These are phyloP conservation scores for Drosophila bocki DNA, from an alignment of 1,140 invertebrate species.

Conservation along the genomic window DNA sequence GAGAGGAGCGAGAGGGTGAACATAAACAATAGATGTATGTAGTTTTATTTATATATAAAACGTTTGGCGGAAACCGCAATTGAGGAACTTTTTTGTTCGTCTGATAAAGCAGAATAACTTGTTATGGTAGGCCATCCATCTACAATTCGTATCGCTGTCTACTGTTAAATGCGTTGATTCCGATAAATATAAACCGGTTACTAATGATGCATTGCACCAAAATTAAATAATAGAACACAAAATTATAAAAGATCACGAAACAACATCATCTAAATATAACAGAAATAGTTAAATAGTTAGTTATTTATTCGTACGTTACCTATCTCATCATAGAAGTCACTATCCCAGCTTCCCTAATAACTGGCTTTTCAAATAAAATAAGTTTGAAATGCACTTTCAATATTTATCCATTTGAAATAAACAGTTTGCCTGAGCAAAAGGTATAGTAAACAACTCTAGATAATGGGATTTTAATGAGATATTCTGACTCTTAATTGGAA, in stretches of 20 bases:
- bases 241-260: neutral
- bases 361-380: neutral
- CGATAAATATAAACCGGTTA: slow-evolving; percentile 32
- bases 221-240: slow-evolving; percentile 10
- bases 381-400: neutral
- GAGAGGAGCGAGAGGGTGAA: neutral
- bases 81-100: slow-evolving; percentile 27
- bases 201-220: slow-evolving; percentile 25
- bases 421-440: neutral
- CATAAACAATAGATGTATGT: slow-evolving; percentile 46
- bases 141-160: slow-evolving; percentile 29
- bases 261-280: too few species aligned
- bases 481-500: neutral
- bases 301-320: neutral
- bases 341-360: neutral
- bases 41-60: slow-evolving; percentile 20
- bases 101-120: slow-evolving; percentile 42
- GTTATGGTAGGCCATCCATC: slow-evolving; percentile 51
- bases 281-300: too few species aligned
- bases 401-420: neutral
- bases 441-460: neutral
- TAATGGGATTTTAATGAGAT: neutral
- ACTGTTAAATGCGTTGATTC: slow-evolving; percentile 23
- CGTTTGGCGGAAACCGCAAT: slow-evolving; percentile 29
- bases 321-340: neutral